Conservation (phyloP, 35 echinoderm and acorn worm species). For the Ophiothrix spiculata region DNA sequence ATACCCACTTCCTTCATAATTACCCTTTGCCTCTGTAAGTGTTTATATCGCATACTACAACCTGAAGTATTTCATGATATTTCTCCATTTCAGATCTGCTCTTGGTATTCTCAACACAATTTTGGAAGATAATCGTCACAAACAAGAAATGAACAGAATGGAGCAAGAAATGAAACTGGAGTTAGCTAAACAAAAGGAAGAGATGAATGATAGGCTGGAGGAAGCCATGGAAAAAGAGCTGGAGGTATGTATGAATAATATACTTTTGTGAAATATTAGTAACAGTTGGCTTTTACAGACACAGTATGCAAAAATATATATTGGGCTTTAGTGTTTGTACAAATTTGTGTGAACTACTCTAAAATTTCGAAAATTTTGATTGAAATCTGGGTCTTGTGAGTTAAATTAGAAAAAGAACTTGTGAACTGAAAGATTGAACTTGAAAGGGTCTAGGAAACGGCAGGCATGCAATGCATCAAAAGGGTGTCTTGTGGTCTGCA, state of each 20-base stretch:
- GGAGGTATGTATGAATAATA: constrained; percentile 29
- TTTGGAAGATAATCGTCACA: constrained; percentile 62
- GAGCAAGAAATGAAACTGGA: constrained; percentile 87
- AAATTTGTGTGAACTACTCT: not conserved
- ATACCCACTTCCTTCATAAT: too few relatives aligned
- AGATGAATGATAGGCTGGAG: constrained; percentile 61
- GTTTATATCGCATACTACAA: too few relatives aligned
- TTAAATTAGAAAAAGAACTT: too few relatives aligned
- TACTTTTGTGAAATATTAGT: not conserved
- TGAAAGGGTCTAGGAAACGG: too few relatives aligned
- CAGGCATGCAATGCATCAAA: too few relatives aligned
- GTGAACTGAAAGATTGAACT: too few relatives aligned
- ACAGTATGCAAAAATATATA: not conserved
- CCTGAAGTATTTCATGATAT: too few relatives aligned
- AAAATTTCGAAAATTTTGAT: not conserved
- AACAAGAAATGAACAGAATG: constrained; percentile 66
- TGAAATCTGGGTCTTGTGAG: not conserved
- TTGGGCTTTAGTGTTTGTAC: not conserved
- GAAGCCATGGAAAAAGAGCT: constrained; percentile 78
- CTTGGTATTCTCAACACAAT: constrained; percentile 56
- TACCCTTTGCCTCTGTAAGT: too few relatives aligned
- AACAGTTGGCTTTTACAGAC: not conserved
- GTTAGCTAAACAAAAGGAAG: constrained; percentile 63
- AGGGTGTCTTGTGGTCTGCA: too few relatives aligned
- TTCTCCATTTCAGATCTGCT: constrained; percentile 56